Conservation (phyloP, 2,888 invertebrate species). For the Tortrix viridana region DNA sequence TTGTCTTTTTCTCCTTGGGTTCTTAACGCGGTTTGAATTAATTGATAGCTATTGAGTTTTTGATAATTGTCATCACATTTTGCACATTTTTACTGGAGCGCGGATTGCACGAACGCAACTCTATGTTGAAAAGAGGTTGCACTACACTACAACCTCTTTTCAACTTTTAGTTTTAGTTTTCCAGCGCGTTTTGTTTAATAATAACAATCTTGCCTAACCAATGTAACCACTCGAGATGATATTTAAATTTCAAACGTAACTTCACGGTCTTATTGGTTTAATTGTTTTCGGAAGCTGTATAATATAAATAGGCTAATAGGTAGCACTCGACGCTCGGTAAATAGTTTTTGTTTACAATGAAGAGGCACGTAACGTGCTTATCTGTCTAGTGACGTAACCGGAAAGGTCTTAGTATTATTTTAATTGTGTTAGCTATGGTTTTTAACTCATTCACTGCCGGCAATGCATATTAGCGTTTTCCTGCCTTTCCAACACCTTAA, state of each 20-base stretch:
- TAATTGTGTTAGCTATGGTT: too few relatives aligned
- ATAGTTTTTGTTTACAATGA: constrained; percentile 28
- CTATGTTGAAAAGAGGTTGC: neutral
- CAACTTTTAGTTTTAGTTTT: neutral
- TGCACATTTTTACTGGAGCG: too few relatives aligned
- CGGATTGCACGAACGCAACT: too few relatives aligned
- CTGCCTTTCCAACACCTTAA: too few relatives aligned
- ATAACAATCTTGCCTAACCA: constrained; percentile 6
- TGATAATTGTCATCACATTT: too few relatives aligned
- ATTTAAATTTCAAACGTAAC: constrained; percentile 19
- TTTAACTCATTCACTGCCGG: too few relatives aligned
- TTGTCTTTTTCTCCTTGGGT: too few relatives aligned
- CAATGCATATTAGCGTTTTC: too few relatives aligned
- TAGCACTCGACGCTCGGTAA: constrained; percentile 7
- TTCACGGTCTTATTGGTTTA: constrained; percentile 10
- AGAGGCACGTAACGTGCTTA: too few relatives aligned
- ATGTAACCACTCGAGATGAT: constrained; percentile 4
- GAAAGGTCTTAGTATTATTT: constrained; percentile 14
- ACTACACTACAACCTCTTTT: too few relatives aligned
- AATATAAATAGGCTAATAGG: constrained; percentile 16
- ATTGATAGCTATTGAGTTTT: too few relatives aligned
- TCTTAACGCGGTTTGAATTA: too few relatives aligned
- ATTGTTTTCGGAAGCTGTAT: constrained; percentile 16
- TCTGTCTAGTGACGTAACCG: constrained; percentile 28
- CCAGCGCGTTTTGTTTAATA: constrained; percentile 7